Conservation (phyloP, 2,797 vertebrate genomes). For the Cuniculus paca region DNA sequence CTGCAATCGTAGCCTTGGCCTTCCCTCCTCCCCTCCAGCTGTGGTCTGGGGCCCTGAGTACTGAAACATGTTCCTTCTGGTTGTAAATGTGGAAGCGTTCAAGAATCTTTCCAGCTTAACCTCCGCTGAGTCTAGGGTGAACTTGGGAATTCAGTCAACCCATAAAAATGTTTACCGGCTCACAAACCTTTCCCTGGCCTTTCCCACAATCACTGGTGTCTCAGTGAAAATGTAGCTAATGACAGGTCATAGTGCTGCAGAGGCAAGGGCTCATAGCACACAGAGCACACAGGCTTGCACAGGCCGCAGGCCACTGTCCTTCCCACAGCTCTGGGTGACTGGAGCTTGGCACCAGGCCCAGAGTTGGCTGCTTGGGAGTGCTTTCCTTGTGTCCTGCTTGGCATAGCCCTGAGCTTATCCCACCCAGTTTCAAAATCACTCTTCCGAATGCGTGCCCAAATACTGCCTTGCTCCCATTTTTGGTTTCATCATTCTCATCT, state of each 20-base stretch:
- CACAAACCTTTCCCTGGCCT: conserved; percentile 61
- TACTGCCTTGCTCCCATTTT: background rate
- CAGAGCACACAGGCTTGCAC: accelerated
- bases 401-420: background rate
- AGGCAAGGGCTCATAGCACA: accelerated
- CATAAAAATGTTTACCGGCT: conserved; percentile 24
- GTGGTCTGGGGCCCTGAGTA: background rate
- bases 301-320: background rate
- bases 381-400: background rate
- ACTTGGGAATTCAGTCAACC: background rate
- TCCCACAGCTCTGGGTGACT: accelerated
- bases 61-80: background rate
- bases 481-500: background rate
- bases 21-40: background rate
- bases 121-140: background rate
- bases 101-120: background rate
- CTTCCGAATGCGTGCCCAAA: conserved; percentile 3
- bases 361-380: accelerated
- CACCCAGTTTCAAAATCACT: background rate
- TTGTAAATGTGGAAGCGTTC: conserved; percentile 39
- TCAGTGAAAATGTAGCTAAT: conserved; percentile 14
- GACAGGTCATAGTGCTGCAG: background rate
- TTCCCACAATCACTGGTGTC: conserved; percentile 14
- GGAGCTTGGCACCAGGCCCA: background rate
- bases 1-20: accelerated